Conservation (phyloP, 2,797 vertebrate species). For the Oreochromis mossambicus region DNA sequence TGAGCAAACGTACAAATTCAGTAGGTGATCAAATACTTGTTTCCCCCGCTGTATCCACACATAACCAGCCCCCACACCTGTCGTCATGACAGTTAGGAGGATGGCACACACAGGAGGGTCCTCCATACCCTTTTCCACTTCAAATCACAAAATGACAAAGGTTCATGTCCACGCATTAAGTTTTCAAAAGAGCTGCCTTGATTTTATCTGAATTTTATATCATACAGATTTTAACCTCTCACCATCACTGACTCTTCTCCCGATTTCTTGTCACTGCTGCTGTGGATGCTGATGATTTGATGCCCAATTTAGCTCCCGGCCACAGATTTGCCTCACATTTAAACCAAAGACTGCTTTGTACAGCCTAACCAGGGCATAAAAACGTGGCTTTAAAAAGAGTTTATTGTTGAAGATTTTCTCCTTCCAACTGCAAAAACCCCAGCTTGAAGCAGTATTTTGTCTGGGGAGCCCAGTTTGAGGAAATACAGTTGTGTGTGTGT, state of each 20-base stretch:
- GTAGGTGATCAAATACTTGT: background rate
- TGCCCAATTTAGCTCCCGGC: conserved; percentile 17
- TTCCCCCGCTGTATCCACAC: background rate
- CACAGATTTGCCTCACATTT: conserved; percentile 31
- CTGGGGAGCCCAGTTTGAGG: conserved; percentile 25
- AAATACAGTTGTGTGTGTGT: conserved; percentile 29
- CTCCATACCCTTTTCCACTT: background rate
- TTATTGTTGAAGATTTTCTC: conserved; percentile 62
- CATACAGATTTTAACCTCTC: background rate
- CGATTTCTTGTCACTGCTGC: background rate
- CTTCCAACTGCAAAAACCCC: conserved; percentile 32
- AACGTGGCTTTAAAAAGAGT: conserved; percentile 56
- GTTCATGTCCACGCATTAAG: background rate
- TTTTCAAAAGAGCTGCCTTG: background rate
- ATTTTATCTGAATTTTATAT: background rate
- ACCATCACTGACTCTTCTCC: background rate
- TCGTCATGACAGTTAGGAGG: conserved; percentile 2
- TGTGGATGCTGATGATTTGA: background rate
- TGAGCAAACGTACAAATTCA: background rate
- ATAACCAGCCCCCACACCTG: background rate
- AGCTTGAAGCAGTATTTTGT: conserved; percentile 53
- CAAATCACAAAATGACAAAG: background rate
- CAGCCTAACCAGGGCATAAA: conserved; percentile 7
- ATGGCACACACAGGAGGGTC: conserved; percentile 56
- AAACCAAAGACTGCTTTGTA: conserved; percentile 44